These are phyloP conservation scores for Lithophane socia DNA, from an alignment of 2,888 invertebrate genomes.

Conservation along the genomic window DNA sequence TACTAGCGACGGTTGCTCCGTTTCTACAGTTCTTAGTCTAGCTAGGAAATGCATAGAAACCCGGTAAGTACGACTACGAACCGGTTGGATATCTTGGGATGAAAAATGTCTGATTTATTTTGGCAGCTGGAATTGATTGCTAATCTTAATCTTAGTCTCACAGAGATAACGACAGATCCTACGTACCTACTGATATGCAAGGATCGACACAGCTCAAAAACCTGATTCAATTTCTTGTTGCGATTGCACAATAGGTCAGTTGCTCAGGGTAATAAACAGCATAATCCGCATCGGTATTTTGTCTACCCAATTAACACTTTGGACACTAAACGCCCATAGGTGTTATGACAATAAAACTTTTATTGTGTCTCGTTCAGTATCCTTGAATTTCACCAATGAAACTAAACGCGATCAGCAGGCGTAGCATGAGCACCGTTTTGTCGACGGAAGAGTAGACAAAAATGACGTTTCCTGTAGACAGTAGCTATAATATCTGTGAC, in stretches of 20 bases:
- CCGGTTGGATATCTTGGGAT: background rate
- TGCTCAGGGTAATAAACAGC: background rate
- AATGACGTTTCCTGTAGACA: too few species aligned
- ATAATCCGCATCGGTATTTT: background rate
- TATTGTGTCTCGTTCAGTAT: too few species aligned
- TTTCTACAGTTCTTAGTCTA: background rate
- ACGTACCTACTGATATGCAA: background rate
- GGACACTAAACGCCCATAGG: too few species aligned
- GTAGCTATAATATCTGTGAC: too few species aligned
- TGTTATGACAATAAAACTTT: too few species aligned
- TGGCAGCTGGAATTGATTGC: background rate
- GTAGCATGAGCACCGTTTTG: too few species aligned
- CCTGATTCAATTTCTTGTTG: slow-evolving; percentile 5
- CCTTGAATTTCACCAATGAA: too few species aligned
- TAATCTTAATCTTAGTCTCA: slow-evolving; percentile 8
- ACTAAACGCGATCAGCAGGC: background rate
- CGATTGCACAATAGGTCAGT: background rate
- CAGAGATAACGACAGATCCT: background rate
- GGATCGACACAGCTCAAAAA: background rate
- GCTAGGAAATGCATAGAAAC: background rate
- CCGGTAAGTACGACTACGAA: background rate
- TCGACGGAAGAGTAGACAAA: too few species aligned
- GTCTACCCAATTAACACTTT: background rate
- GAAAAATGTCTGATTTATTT: background rate
- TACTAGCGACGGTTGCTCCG: background rate